A percentile compares a stretch with the other conserved stretches of the same genome.
Evolutionary conservation across 2,113 vertebrate species (phyloP).

Genomic region (Xyrauchen texanus): DNA sequence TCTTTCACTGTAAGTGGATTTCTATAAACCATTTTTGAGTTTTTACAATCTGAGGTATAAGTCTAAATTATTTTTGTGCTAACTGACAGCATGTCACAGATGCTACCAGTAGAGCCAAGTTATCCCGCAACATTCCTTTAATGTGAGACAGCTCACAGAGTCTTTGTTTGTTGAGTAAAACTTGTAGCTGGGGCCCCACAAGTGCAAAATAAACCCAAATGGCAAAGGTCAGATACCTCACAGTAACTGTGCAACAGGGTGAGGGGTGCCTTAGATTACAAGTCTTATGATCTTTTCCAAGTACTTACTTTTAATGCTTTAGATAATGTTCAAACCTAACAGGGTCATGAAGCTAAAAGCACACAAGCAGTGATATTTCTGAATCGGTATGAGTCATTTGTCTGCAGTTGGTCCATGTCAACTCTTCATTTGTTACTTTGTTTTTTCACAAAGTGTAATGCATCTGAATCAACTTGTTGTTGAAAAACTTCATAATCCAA

Average conservation of each 20-base stretch:
- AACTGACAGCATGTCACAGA: too few relatives aligned
- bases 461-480: not conserved
- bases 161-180: slow-evolving; percentile 14
- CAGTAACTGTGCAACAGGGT: not conserved
- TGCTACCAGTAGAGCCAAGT: too few relatives aligned
- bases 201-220: slow-evolving; percentile 28
- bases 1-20: too few relatives aligned
- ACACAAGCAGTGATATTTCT: not conserved
- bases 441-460: not conserved
- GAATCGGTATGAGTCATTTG: not conserved
- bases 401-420: not conserved
- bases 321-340: slow-evolving; percentile 36
- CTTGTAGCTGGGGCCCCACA: slow-evolving; percentile 3
- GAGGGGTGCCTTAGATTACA: slow-evolving; percentile 3
- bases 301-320: slow-evolving; percentile 26
- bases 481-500: not conserved
- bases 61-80: too few relatives aligned
- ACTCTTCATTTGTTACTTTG: not conserved
- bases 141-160: not conserved
- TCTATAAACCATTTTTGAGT: too few relatives aligned
- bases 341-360: not conserved
- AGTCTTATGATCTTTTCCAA: not conserved
- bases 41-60: too few relatives aligned
- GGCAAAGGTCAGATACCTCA: slow-evolving; percentile 27
- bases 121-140: too few relatives aligned